These are phyloP conservation scores for Macrotrachela quadricornifera DNA, from an alignment of 1,140 invertebrate species.

Conservation along the genomic window DNA sequence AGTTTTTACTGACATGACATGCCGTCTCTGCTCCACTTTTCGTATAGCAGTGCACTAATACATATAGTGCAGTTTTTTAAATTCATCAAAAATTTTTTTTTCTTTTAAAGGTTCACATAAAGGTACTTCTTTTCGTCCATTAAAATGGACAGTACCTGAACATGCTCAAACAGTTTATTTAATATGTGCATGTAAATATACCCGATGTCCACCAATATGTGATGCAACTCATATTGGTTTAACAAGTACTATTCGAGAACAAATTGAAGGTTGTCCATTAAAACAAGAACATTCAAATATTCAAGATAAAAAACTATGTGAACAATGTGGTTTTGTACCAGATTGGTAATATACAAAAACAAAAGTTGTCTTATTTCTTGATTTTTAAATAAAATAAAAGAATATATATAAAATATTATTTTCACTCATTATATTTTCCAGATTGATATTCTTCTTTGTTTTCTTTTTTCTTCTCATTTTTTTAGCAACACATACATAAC, in stretches of 20 bases:
- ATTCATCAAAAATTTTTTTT: background rate
- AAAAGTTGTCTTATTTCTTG: background rate
- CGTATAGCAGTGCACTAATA: no score
- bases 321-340: constrained; percentile 14
- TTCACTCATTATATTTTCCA: no score
- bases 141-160: constrained; percentile 12
- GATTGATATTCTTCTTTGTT: no score
- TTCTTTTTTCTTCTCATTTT: no score
- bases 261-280: constrained; percentile 11
- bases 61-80: no score
- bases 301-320: constrained; percentile 12
- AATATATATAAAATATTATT: no score
- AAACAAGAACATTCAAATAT: constrained; percentile 1
- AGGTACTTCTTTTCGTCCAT: constrained; percentile 13
- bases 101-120: constrained; percentile 13
- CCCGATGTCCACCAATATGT: constrained; percentile 15
- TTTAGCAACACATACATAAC: no score
- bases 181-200: constrained; percentile 16
- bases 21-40: no score
- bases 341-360: constrained; percentile 11
- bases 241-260: constrained; percentile 10
- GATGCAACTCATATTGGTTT: constrained; percentile 13
- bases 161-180: constrained; percentile 11
- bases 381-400: background rate
- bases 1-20: no score